Conservation (phyloP, 2,113 vertebrate genomes). For the Siphamia tubifer region DNA sequence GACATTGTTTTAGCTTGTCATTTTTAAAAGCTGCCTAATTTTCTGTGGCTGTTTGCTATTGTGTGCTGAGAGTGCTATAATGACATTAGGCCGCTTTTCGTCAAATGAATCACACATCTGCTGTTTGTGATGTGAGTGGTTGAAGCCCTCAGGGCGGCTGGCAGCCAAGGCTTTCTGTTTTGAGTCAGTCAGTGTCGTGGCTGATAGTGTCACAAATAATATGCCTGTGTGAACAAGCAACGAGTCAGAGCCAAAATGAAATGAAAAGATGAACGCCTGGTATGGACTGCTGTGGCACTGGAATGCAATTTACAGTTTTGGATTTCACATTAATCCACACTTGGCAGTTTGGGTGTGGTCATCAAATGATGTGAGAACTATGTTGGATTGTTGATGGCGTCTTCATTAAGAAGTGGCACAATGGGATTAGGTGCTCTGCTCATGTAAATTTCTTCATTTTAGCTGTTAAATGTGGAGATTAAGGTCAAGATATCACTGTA, state of each 20-base stretch:
- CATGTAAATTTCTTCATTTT: slow-evolving; percentile 31
- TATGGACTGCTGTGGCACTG: slow-evolving; percentile 1
- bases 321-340: slow-evolving; percentile 45
- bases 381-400: slow-evolving; percentile 28
- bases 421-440: slow-evolving; percentile 13
- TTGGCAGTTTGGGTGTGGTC: slow-evolving; percentile 31
- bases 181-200: slow-evolving; percentile 24
- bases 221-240: slow-evolving; percentile 9
- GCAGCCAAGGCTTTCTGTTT: slow-evolving; percentile 26
- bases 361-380: not conserved
- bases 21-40: slow-evolving; percentile 20
- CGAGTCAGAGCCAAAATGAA: slow-evolving; percentile 1
- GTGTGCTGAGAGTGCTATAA: slow-evolving; percentile 6
- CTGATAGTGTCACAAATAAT: slow-evolving; percentile 40
- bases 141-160: slow-evolving; percentile 5
- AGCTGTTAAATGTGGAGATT: not conserved
- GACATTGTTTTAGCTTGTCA: slow-evolving; percentile 7
- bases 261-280: slow-evolving; percentile 24
- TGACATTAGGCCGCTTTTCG: slow-evolving; percentile 24
- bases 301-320: slow-evolving; percentile 52
- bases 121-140: slow-evolving; percentile 23
- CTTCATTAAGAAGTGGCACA: slow-evolving; percentile 17
- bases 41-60: not conserved
- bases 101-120: slow-evolving; percentile 54
- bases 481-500: not conserved